Evolutionary conservation across 1,140 invertebrate species (phyloP).

Genomic region (Drosophila arawakana): DNA sequence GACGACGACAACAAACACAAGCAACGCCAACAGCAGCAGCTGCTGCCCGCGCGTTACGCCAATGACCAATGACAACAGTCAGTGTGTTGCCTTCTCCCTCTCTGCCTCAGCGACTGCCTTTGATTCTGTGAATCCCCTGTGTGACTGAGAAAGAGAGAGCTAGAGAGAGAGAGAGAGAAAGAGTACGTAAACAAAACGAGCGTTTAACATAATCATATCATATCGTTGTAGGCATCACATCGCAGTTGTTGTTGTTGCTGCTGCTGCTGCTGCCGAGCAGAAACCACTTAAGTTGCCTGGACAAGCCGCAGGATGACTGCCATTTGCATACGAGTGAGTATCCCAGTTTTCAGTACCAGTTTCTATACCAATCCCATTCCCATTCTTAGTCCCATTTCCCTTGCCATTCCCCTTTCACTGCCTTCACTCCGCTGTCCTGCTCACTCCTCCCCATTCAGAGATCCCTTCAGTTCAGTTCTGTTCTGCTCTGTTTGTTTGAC

Average conservation of each 20-base stretch:
- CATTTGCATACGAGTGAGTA: conserved; percentile 70
- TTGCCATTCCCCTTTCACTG: conserved; percentile 21
- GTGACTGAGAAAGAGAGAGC: conserved; percentile 43
- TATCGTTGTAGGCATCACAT: conserved; percentile 52
- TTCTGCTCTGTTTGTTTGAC: conserved; percentile 54
- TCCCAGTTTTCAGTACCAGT: conserved; percentile 11
- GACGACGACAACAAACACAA: conserved; percentile 33
- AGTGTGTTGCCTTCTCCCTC: conserved; percentile 26
- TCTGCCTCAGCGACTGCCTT: conserved; percentile 13
- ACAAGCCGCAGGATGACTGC: conserved; percentile 63
- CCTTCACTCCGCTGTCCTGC: neutral
- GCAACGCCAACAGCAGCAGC: conserved; percentile 46
- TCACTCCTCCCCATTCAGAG: neutral
- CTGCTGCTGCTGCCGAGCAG: conserved; percentile 44
- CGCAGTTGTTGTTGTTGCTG: conserved; percentile 41
- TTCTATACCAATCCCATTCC: conserved; percentile 19
- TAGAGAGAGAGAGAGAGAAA: conserved; percentile 29
- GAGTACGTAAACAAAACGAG: conserved; percentile 76
- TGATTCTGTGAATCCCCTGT: conserved; percentile 23
- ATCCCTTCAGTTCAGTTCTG: conserved; percentile 7
- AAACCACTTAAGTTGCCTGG: conserved; percentile 76
- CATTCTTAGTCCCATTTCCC: neutral
- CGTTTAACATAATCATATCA: conserved; percentile 83
- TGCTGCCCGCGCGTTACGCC: conserved; percentile 56
- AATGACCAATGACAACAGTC: conserved; percentile 69